Conservation (phyloP, 2,113 vertebrate species). For the Rostratula benghalensis region DNA sequence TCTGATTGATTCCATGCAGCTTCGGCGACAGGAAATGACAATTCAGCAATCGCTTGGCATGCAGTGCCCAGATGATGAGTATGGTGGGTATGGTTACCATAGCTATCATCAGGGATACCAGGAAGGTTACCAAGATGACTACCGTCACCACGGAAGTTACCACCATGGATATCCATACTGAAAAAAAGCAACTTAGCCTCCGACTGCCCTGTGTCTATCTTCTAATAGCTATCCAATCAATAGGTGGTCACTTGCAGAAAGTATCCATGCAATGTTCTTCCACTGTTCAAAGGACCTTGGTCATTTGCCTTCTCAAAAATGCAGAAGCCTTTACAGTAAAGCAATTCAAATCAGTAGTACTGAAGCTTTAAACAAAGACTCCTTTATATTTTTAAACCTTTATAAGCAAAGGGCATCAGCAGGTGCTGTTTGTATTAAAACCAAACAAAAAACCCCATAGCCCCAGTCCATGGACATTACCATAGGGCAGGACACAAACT, state of each 20-base stretch:
- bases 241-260: constrained; percentile 17
- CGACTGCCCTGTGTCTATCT: neutral
- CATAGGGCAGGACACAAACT: constrained; percentile 66
- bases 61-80: constrained; percentile 96
- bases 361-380: constrained; percentile 67
- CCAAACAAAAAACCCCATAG: neutral
- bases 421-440: constrained; percentile 53
- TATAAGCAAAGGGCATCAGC: constrained; percentile 26
- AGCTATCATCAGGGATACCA: constrained; percentile 91
- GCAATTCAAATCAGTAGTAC: constrained; percentile 51
- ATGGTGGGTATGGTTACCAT: constrained; percentile 95
- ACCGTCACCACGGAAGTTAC: constrained; percentile 81
- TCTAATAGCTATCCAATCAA: constrained; percentile 52
- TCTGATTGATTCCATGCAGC: constrained; percentile 98
- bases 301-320: constrained; percentile 61
- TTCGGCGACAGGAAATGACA: constrained; percentile 97
- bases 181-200: constrained; percentile 50
- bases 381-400: constrained; percentile 56
- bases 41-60: constrained; percentile 97
- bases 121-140: constrained; percentile 92
- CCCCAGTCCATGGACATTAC: constrained; percentile 37
- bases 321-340: constrained; percentile 54
- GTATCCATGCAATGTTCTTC: constrained; percentile 28
- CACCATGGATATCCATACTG: constrained; percentile 94
- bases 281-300: constrained; percentile 57